Percentiles rank a stretch among this genome's conserved stretches.
Evolutionary conservation across 2,888 invertebrate genomes (phyloP).

Genomic region (Idaea aversata): DNA sequence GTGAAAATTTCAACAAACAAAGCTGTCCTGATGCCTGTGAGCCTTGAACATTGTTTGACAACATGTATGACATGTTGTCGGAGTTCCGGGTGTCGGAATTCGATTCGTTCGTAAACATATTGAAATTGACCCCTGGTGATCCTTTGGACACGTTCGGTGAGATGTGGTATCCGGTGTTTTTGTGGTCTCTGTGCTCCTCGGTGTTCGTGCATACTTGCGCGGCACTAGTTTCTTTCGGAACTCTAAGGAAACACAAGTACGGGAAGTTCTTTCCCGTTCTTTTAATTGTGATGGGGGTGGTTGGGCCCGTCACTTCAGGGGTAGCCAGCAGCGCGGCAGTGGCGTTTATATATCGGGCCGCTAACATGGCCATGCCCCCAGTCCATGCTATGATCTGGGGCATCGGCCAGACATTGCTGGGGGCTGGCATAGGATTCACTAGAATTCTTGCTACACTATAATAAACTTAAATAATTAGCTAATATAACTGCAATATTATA

Average conservation of each 20-base stretch:
- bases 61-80: constrained; percentile 81
- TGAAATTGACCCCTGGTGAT: constrained; percentile 83
- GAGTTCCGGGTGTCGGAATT: constrained; percentile 81
- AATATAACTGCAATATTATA: constrained; percentile 27
- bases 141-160: constrained; percentile 88
- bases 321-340: constrained; percentile 94
- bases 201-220: constrained; percentile 95
- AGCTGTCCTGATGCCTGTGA: constrained; percentile 71
- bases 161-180: constrained; percentile 98
- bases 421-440: constrained; percentile 95
- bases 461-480: constrained; percentile 41
- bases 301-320: constrained; percentile 93
- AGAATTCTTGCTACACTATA: constrained; percentile 95
- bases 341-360: constrained; percentile 95
- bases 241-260: constrained; percentile 95
- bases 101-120: constrained; percentile 85
- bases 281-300: constrained; percentile 93
- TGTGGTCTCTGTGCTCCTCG: constrained; percentile 97
- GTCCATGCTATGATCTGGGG: constrained; percentile 97
- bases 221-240: constrained; percentile 93
- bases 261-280: constrained; percentile 96
- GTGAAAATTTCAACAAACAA: constrained; percentile 40
- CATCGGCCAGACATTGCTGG: constrained; percentile 93
- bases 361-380: constrained; percentile 93
- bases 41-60: constrained; percentile 57